A percentile compares a stretch with the other conserved stretches of the same genome.
These are phyloP conservation scores for Chironex yamaguchii DNA, from an alignment of 30 jellyfish, hydroid and myxozoan species.

Conservation along the genomic window DNA sequence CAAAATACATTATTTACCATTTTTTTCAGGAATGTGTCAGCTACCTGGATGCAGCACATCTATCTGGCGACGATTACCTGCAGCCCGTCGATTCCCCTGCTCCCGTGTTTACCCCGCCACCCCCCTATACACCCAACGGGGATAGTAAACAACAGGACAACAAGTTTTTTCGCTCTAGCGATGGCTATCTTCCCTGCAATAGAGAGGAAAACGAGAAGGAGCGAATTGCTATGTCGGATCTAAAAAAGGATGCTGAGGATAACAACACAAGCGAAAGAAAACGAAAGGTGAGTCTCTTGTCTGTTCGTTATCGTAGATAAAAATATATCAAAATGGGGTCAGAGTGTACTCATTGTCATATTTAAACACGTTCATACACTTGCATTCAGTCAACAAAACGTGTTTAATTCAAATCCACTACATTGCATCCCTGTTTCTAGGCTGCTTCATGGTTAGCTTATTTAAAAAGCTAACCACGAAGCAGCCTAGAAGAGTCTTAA, in stretches of 20 bases:
- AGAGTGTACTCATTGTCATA: too few species aligned
- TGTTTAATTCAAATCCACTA: too few species aligned
- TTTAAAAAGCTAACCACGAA: too few species aligned
- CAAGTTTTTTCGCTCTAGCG: conserved; percentile 65
- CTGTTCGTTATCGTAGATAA: not conserved
- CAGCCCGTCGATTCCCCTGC: conserved; percentile 81
- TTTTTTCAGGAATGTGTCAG: conserved; percentile 55
- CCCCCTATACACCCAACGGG: conserved; percentile 73
- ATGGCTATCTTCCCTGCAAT: conserved; percentile 17
- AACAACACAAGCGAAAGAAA: conserved; percentile 65
- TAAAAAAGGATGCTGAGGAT: conserved; percentile 20
- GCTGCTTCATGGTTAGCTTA: too few species aligned
- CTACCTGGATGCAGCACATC: conserved; percentile 73
- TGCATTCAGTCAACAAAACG: too few species aligned
- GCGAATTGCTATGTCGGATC: conserved; percentile 29
- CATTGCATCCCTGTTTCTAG: too few species aligned
- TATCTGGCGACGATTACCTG: conserved; percentile 76
- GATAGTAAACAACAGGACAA: conserved; percentile 29
- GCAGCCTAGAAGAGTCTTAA: too few species aligned
- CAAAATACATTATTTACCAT: not conserved
- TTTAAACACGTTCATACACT: too few species aligned
- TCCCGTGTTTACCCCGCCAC: conserved; percentile 78
- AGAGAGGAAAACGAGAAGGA: conserved; percentile 41
- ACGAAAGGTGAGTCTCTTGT: conserved; percentile 48
- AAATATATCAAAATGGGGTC: too few species aligned